Evolutionary conservation across 2,797 vertebrate species (phyloP).

Genomic region (Lates japonicus): DNA sequence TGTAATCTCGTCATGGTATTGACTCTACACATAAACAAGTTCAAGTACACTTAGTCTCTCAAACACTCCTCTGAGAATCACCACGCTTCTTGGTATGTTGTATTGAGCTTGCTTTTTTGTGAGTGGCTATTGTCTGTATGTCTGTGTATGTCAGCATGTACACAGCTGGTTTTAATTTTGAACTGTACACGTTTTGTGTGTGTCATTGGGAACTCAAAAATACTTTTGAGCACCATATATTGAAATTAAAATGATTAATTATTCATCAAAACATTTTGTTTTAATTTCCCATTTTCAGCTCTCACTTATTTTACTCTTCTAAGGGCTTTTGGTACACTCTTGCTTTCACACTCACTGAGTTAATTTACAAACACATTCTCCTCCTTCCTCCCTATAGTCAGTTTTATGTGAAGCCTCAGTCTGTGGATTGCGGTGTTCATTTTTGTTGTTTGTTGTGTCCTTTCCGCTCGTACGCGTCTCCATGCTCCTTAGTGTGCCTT

Average conservation of each 20-base stretch:
- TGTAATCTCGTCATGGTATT: conserved; percentile 12
- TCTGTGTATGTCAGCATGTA: neutral
- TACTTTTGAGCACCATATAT: neutral
- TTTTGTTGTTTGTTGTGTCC: conserved; percentile 20
- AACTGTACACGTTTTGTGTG: conserved; percentile 14
- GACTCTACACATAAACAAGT: conserved; percentile 9
- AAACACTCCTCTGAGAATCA: neutral
- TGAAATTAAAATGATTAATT: conserved; percentile 1
- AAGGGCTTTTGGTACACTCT: neutral
- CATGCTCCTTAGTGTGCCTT: conserved; percentile 26
- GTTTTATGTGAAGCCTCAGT: neutral
- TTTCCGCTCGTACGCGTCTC: conserved; percentile 6
- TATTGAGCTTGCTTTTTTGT: conserved; percentile 7
- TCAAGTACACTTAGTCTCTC: conserved; percentile 7
- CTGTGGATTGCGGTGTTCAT: neutral
- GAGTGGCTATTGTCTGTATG: neutral
- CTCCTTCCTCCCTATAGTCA: neutral
- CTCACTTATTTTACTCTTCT: neutral
- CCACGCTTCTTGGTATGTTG: neutral
- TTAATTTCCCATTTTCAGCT: neutral
- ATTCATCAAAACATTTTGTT: neutral
- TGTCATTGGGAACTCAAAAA: neutral
- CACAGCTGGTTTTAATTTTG: conserved; percentile 11
- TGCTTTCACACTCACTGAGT: neutral
- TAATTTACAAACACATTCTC: neutral